A percentile compares a stretch with the other conserved stretches of the same genome.
Conservation (phyloP, 1,140 invertebrate genomes). For the Drosophila suzukii region DNA sequence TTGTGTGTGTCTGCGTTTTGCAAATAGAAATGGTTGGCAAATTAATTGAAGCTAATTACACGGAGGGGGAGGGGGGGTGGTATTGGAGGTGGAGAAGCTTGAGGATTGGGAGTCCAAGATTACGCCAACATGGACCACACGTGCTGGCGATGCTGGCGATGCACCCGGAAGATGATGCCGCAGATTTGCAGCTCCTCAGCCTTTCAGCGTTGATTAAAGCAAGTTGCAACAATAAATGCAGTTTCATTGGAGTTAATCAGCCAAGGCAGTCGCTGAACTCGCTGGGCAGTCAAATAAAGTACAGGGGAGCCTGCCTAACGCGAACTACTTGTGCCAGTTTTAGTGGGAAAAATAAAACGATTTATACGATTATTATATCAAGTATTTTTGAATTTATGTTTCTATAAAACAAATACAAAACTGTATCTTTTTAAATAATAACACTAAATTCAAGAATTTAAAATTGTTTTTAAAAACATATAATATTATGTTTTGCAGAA, state of each 20-base stretch:
- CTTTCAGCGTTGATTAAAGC: slow-evolving; percentile 60
- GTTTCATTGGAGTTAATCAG: slow-evolving; percentile 82
- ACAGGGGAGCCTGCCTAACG: neutral
- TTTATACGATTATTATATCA: no score
- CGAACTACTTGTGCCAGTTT: neutral
- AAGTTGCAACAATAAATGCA: slow-evolving; percentile 79
- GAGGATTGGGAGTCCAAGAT: slow-evolving; percentile 18
- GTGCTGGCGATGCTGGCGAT: slow-evolving; percentile 49
- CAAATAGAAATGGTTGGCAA: slow-evolving; percentile 61
- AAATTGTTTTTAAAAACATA: no score
- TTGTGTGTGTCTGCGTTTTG: slow-evolving; percentile 9
- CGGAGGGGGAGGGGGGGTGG: slow-evolving; percentile 12
- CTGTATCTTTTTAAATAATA: no score
- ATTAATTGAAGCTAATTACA: slow-evolving; percentile 80
- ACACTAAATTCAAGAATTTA: no score
- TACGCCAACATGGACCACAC: slow-evolving; percentile 57
- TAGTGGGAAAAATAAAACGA: slow-evolving; percentile 2
- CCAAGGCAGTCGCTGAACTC: slow-evolving; percentile 64
- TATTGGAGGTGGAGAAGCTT: neutral
- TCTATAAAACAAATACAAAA: neutral
- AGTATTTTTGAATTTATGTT: neutral
- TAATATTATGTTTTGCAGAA: no score
- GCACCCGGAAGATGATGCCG: slow-evolving; percentile 74
- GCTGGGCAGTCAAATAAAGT: neutral
- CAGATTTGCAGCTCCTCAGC: slow-evolving; percentile 33